Base-by-base conservation (phyloP, 2,113 vertebrate genomes). In the Petromus typicus region DNA sequence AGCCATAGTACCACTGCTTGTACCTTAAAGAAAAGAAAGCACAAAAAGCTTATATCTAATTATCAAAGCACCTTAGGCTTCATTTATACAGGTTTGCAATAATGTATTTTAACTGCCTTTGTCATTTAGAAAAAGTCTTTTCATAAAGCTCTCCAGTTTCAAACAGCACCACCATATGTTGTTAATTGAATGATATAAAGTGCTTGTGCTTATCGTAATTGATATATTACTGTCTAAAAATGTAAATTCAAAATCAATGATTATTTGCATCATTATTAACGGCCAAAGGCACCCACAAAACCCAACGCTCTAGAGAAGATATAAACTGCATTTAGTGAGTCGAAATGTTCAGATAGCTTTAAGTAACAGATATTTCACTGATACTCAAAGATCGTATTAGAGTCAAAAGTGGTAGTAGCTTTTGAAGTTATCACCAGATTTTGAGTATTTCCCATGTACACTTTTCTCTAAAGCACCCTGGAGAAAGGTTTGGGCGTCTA, bases 1-100 rank as follows among this genome's bases (percentile, higher is more conserved):
- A 0, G 99, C 99, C 99, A 99, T 99, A 95, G 99, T 99, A 69
- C 99, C 99, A 75, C 99, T 99, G 98, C 99, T 99, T 0, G 99
- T 99, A 45, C 99, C 99, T 99, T 86, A 30, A 97, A 79, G 76
- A 51, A 25, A 20, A 75, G 75, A 64, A 75, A 86, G 56, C 84
- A 75, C 30, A n/a, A 73, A 76, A 64, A 10, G 9, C 40, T 75
- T 27, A 81, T 32, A 32, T 56, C 30, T 59, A 61, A 73, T n/a
- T 12, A 61, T 20, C 67, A 81, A 90, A 86, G 69, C 30, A 34
- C 45, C 76, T 0, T 11, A 67, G 9, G 34, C 16, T 27, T 8
- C 34, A 80, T 40, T 91, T 79, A 93, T 14, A 92, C 43, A 61
- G 90, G 59, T 30, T 57, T 63, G 12, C 20, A 40, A 14, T 4